Evolutionary conservation across 2,888 invertebrate species (phyloP), one percentile per base, ranked within the genome.

Genomic region (Aporophyla lueneburgensis): DNA sequence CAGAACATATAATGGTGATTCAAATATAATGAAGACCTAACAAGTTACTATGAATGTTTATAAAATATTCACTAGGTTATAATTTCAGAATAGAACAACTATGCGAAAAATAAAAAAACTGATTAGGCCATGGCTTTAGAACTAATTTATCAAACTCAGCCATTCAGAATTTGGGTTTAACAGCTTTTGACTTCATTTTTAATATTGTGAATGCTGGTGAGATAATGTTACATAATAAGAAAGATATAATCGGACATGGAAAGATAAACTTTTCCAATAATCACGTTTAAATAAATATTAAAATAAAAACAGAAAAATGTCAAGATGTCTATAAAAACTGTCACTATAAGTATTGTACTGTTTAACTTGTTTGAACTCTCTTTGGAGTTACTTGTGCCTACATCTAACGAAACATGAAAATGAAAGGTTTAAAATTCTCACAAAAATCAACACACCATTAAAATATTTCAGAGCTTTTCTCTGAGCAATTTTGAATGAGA

Each of bases 381-480:
- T 98, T 88, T 99, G 98, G 98, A 98, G 98, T 76, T 98, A 98
- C 91, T 97, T 98, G 81, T 97, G 97, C 89, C 97, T 97, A 71
- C 98, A 98, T 91, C 95, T 99, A 72, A 99, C 98, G 24, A 98
- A 98, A 92, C 99, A 99, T 93, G 99, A 99, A 93, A 97, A 98
- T 80, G 98, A 99, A 91, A 97, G 99, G 71, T 99, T 98, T 93
- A 97, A 97, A 88, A 97, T 98, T 71, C 91, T 97, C 3, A 91
- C 96, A 19, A 95, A 95, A 80, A 95, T 97, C 66, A 96, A 96
- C 81, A 96, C 96, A 10, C 96, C 96, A n/a, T 97, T 97, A 70
- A 99, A 99, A 24, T 97, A 98, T 88, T 98, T 98, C 40, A 97
- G 98, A 89, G 99, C 99, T 43, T 99, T 99, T 97, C 97, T 99